Conservation (phyloP, 1,140 invertebrate genomes). For the Heliconius congener region DNA sequence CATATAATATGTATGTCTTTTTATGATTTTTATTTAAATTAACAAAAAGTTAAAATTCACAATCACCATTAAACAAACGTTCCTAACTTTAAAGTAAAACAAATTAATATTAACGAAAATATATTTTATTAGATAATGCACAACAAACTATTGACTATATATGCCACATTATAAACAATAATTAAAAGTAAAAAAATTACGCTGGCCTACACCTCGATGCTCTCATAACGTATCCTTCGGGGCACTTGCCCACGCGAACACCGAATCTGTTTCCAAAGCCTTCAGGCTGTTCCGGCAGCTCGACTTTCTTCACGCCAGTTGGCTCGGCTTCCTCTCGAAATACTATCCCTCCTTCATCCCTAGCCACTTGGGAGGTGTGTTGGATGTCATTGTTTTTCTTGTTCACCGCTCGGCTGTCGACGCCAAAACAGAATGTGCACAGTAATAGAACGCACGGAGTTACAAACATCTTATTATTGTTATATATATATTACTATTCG, state of each 20-base stretch:
- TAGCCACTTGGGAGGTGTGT: background rate
- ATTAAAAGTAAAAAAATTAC: background rate
- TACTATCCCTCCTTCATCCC: background rate
- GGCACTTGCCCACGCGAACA: constrained; percentile 3
- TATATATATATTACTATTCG: background rate
- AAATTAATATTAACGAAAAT: background rate
- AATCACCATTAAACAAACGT: background rate
- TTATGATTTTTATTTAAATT: too few species aligned
- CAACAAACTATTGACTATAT: background rate
- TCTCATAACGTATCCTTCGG: background rate
- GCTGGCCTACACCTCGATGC: background rate
- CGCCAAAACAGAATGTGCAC: background rate
- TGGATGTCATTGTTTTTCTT: background rate
- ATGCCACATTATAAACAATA: background rate
- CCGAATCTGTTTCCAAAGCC: constrained; percentile 13
- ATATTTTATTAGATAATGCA: background rate
- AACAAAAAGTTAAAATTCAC: too few species aligned
- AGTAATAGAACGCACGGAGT: background rate
- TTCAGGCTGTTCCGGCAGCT: background rate
- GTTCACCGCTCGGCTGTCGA: background rate
- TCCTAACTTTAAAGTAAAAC: background rate
- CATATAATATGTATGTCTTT: too few species aligned
- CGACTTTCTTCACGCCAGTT: background rate
- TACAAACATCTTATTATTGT: background rate
- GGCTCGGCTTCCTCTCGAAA: background rate